Evolutionary conservation across 2,797 vertebrate genomes (phyloP).

Genomic region (Hozukius guyotensis): DNA sequence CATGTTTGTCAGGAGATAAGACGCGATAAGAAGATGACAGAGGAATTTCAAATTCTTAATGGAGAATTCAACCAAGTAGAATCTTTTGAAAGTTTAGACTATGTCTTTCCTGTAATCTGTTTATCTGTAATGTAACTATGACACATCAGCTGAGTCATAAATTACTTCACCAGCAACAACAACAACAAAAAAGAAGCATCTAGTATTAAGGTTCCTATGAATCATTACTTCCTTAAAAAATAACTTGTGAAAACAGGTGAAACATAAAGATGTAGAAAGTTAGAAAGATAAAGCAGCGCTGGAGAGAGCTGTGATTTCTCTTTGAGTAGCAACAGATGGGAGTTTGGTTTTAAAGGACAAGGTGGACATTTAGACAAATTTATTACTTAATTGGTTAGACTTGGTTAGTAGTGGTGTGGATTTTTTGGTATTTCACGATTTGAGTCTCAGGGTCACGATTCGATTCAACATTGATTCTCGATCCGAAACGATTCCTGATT

Average conservation of each 20-base stretch:
- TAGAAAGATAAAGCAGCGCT: not conserved
- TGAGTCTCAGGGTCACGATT: not conserved
- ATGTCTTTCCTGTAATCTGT: not conserved
- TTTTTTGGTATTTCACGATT: not conserved
- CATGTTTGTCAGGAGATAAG: conserved; percentile 3
- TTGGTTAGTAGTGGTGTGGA: not conserved
- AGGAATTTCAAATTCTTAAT: not conserved
- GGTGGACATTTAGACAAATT: not conserved
- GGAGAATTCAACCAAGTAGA: not conserved
- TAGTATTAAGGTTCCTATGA: not conserved
- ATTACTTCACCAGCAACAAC: not conserved
- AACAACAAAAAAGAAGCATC: not conserved
- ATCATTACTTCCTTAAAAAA: not conserved
- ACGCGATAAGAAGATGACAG: conserved; percentile 5
- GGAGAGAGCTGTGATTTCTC: not conserved
- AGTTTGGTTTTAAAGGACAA: not conserved
- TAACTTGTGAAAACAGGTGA: not conserved
- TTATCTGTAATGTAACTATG: not conserved
- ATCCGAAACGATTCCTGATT: not conserved
- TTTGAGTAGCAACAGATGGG: not conserved
- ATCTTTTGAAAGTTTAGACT: not conserved
- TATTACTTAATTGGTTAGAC: not conserved
- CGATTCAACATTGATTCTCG: not conserved
- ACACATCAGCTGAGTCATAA: not conserved
- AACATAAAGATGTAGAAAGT: not conserved